A percentile compares a stretch with the other conserved stretches of the same genome.
Conservation (phyloP, 2,797 vertebrate species). For the Mionectes olivaceus region DNA sequence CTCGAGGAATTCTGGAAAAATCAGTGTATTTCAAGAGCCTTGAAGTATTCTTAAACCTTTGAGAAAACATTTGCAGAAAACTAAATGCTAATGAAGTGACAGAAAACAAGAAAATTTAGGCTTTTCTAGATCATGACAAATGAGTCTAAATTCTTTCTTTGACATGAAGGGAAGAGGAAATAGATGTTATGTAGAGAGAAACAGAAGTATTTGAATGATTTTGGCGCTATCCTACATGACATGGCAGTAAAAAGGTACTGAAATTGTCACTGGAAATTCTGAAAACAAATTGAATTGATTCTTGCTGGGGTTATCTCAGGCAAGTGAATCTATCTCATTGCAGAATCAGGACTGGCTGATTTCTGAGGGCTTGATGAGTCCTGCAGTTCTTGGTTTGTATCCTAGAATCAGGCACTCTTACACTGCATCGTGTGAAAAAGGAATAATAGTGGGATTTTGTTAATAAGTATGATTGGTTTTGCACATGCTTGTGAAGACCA, state of each 20-base stretch:
- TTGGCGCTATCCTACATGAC: background rate
- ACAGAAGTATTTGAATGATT: background rate
- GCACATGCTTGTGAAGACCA: fast-evolving
- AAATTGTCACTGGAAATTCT: background rate
- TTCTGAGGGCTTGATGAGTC: background rate
- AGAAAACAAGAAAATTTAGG: background rate
- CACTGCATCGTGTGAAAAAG: background rate
- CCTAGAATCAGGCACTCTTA: background rate
- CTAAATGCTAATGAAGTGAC: background rate
- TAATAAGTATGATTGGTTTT: background rate
- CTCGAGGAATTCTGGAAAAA: background rate
- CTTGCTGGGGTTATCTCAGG: background rate
- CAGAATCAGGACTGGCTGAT: background rate
- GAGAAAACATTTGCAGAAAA: background rate
- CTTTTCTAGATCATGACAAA: background rate
- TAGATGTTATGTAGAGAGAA: background rate
- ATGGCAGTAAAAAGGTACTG: background rate
- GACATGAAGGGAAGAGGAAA: background rate
- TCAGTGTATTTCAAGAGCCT: background rate
- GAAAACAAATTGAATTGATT: background rate
- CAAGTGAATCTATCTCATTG: background rate
- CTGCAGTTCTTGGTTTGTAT: background rate
- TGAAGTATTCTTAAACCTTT: background rate
- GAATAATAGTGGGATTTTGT: background rate
- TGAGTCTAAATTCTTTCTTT: background rate